Evolutionary conservation across 2,888 invertebrate species (phyloP).

Genomic region (Dicranocentrus wangi): DNA sequence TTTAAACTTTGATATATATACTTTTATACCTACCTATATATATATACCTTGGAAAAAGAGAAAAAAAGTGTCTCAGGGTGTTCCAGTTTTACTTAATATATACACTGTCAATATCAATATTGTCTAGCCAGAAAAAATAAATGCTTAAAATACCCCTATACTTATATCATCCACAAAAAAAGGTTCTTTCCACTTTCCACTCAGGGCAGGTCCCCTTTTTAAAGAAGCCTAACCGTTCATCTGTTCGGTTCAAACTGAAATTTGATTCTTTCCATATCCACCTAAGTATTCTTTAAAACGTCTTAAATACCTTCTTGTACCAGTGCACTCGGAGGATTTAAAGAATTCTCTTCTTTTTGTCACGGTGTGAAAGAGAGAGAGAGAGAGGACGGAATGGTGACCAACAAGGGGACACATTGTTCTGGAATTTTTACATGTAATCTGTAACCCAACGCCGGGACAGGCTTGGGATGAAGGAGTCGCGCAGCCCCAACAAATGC

Average conservation of each 20-base stretch:
- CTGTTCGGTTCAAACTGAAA: slow-evolving; percentile 21
- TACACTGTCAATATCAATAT: too few species aligned
- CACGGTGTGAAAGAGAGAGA: not conserved
- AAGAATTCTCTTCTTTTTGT: not conserved
- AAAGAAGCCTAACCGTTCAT: slow-evolving; percentile 7
- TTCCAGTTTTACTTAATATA: too few species aligned
- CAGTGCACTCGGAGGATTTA: not conserved
- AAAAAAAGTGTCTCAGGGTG: not conserved
- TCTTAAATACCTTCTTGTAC: not conserved
- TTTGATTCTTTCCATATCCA: slow-evolving; percentile 12
- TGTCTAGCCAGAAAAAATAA: not conserved
- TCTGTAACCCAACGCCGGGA: not conserved
- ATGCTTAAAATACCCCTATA: too few species aligned
- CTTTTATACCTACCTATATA: not conserved
- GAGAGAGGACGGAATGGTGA: not conserved
- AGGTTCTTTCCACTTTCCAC: not conserved
- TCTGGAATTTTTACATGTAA: not conserved
- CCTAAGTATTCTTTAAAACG: not conserved
- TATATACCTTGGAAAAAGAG: not conserved
- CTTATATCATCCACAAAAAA: too few species aligned
- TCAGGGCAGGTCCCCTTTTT: not conserved
- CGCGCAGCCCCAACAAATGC: not conserved
- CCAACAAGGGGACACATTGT: slow-evolving; percentile 23
- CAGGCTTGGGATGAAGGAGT: too few species aligned
- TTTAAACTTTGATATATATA: too few species aligned